Evolutionary conservation across 2,113 vertebrate genomes (phyloP).

Genomic region (Notechis scutatus): DNA sequence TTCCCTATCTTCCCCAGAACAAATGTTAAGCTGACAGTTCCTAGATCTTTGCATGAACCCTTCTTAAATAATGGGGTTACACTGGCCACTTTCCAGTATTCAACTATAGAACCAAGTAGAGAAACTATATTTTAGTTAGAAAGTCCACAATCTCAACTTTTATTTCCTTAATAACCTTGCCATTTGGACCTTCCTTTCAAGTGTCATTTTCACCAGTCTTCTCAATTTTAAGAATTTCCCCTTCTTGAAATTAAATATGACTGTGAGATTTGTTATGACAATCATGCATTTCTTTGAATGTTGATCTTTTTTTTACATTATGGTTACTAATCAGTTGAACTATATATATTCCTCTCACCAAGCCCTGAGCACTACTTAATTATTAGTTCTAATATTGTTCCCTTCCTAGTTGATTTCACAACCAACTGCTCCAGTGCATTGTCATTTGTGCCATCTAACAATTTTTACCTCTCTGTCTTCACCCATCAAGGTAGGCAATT

Average conservation of each 20-base stretch:
- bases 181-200: not conserved
- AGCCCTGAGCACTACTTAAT: not conserved
- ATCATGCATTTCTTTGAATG: no score
- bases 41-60: not conserved
- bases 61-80: not conserved
- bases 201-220: not conserved
- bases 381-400: not conserved
- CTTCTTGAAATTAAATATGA: no score
- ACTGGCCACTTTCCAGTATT: not conserved
- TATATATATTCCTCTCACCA: not conserved
- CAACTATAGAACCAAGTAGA: not conserved
- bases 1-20: not conserved
- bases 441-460: not conserved
- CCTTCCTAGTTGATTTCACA: not conserved
- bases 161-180: not conserved
- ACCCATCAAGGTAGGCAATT: not conserved
- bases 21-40: not conserved
- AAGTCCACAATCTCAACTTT: not conserved
- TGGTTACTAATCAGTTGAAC: not conserved
- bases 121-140: not conserved
- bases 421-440: not conserved
- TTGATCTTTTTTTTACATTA: not conserved
- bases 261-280: no score
- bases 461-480: not conserved
- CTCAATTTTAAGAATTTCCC: no score